A percentile compares a stretch with the other conserved stretches of the same genome.
Evolutionary conservation across 1,140 invertebrate genomes (phyloP).

Genomic region (Hylyphantes graminicola): DNA sequence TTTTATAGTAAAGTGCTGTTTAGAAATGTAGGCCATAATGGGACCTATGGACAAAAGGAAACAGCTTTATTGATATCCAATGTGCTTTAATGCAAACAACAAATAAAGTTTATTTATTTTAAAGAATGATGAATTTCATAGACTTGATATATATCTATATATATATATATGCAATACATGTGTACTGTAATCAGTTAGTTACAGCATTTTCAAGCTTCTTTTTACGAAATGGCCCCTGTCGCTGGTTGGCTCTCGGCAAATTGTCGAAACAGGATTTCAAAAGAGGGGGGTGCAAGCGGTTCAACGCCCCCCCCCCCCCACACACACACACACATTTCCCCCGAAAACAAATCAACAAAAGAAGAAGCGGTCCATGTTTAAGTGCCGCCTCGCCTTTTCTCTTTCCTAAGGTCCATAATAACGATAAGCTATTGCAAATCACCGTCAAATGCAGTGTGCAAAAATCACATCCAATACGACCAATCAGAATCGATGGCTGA

Average conservation of each 20-base stretch:
- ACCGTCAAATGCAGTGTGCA: conserved; percentile 41
- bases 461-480: conserved; percentile 36
- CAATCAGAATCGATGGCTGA: conserved; percentile 48
- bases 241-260: conserved; percentile 39
- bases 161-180: too few relatives aligned
- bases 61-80: too few relatives aligned
- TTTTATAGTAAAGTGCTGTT: too few relatives aligned
- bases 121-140: too few relatives aligned
- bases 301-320: background rate
- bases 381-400: conserved; percentile 5
- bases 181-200: too few relatives aligned
- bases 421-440: conserved; percentile 39
- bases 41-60: too few relatives aligned
- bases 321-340: too few relatives aligned
- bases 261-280: conserved; percentile 46
- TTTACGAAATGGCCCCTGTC: conserved; percentile 7
- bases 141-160: too few relatives aligned
- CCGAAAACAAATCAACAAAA: conserved; percentile 50
- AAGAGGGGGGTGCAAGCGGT: background rate
- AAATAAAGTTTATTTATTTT: too few relatives aligned
- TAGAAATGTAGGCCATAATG: too few relatives aligned
- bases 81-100: too few relatives aligned
- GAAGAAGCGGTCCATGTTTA: conserved; percentile 33
- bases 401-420: conserved; percentile 24
- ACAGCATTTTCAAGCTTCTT: too few relatives aligned